Conservation (phyloP, 2,888 invertebrate genomes). For the Lapara coniferarum region DNA sequence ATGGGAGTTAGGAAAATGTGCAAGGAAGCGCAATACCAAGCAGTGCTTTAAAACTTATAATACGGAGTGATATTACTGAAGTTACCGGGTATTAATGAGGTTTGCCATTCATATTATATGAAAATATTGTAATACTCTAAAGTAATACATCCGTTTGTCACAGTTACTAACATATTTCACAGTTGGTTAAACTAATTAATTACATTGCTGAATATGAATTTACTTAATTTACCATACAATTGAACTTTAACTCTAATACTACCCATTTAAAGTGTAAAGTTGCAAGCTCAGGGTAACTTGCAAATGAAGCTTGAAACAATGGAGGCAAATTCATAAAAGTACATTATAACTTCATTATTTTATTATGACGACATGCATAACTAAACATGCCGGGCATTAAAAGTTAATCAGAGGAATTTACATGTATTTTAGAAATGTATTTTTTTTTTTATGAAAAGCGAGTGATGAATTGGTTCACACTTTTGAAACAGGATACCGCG, state of each 20-base stretch:
- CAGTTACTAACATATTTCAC: constrained; percentile 55
- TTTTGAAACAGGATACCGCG: too few species aligned
- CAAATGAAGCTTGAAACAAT: constrained; percentile 3
- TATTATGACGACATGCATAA: background rate
- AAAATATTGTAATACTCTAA: background rate
- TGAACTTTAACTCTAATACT: background rate
- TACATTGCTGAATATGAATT: constrained; percentile 36
- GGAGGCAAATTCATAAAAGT: background rate
- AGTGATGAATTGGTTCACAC: too few species aligned
- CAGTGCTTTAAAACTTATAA: too few species aligned
- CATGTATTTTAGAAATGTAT: background rate
- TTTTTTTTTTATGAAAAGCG: too few species aligned
- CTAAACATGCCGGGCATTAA: background rate
- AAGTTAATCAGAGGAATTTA: background rate
- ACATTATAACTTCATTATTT: background rate
- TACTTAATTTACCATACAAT: background rate
- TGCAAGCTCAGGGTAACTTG: too few species aligned
- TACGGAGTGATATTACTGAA: too few species aligned
- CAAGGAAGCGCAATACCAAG: too few species aligned
- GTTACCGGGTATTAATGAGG: too few species aligned
- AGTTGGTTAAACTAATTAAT: constrained; percentile 69
- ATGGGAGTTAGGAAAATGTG: too few species aligned
- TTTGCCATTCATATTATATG: too few species aligned
- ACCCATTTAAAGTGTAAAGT: background rate
- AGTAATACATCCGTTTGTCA: constrained; percentile 27